Conservation (phyloP, 30 jellyfish, hydroid and myxozoan genomes). For the Turritopsis rubra region DNA sequence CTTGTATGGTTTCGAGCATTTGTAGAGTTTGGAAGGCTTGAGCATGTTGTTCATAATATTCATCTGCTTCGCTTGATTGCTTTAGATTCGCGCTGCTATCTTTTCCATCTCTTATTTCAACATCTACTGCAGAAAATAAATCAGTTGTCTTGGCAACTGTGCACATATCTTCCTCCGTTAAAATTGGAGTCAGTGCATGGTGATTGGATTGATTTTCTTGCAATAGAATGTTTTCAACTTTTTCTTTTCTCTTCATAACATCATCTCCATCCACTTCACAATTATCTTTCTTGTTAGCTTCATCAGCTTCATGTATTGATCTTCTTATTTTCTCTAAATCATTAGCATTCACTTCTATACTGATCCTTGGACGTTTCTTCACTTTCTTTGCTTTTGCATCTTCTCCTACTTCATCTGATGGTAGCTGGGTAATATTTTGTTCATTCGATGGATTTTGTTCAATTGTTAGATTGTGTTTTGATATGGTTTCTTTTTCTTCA, state of each 20-base stretch:
- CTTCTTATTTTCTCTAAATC: constrained; percentile 14
- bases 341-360: background rate
- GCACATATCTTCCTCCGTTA: background rate
- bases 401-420: background rate
- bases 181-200: background rate
- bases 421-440: background rate
- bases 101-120: background rate
- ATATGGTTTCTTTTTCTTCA: background rate
- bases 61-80: background rate
- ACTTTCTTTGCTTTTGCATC: constrained; percentile 1
- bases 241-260: too few relatives aligned
- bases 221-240: background rate
- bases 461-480: background rate
- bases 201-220: background rate
- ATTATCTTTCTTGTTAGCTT: background rate
- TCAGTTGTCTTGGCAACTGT: background rate
- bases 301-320: constrained; percentile 4
- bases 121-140: background rate
- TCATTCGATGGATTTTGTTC: background rate
- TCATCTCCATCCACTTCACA: background rate
- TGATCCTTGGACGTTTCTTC: constrained; percentile 11
- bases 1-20: background rate
- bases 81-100: too few relatives aligned
- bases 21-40: background rate
- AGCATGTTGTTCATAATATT: background rate